These are phyloP conservation scores for Gobio occitaniae DNA, from an alignment of 2,797 vertebrate genomes.

Conservation along the genomic window DNA sequence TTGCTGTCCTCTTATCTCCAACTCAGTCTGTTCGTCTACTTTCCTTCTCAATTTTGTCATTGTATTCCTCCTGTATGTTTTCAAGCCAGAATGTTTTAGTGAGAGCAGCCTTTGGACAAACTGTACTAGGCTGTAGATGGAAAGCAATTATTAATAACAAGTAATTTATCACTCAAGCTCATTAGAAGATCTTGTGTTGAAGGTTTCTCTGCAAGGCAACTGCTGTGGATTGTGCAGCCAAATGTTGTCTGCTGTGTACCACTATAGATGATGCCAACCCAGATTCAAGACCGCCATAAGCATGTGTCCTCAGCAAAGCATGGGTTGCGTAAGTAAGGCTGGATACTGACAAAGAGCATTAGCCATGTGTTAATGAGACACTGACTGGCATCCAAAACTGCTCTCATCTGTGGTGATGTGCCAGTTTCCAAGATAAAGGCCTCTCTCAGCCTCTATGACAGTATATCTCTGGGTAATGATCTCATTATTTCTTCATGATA, in stretches of 20 bases:
- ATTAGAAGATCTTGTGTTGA: constrained; percentile 3
- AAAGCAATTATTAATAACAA: constrained; percentile 25
- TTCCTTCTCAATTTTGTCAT: constrained; percentile 16
- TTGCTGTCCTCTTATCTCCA: neutral
- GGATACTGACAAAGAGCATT: constrained; percentile 50
- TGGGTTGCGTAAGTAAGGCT: constrained; percentile 35
- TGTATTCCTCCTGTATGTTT: neutral
- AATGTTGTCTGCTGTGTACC: neutral
- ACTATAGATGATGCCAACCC: neutral
- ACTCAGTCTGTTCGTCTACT: constrained; percentile 23
- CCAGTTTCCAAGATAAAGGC: constrained; percentile 49
- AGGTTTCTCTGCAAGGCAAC: neutral
- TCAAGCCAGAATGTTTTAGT: neutral
- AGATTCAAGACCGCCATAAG: neutral
- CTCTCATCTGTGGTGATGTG: constrained; percentile 40
- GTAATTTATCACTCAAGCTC: neutral
- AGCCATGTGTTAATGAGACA: constrained; percentile 47
- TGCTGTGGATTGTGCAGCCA: neutral
- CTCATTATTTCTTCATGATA: constrained; percentile 42
- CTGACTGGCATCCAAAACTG: constrained; percentile 42
- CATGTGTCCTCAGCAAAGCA: neutral
- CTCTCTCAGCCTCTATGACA: constrained; percentile 38
- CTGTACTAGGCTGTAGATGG: constrained; percentile 14
- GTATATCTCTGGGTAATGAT: constrained; percentile 35
- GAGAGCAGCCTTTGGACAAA: constrained; percentile 22